phyloP scores from a whole-genome alignment of 2,113 vertebrate species.

The Anarhynchus alexandrinus region DNA sequence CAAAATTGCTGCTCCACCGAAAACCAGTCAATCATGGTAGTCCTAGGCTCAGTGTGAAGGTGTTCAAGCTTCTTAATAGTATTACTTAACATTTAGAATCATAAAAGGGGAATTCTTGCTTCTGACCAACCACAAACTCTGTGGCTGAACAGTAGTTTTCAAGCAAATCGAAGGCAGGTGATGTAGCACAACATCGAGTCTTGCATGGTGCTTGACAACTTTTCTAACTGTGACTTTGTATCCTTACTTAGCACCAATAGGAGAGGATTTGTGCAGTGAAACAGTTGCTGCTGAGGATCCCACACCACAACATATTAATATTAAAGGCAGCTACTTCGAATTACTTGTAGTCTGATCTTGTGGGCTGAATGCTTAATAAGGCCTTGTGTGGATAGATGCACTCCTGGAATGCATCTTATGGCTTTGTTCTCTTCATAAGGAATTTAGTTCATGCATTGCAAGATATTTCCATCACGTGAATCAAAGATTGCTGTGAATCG shows the following conservation, averaged over 20 bases:
- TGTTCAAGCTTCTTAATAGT: neutral
- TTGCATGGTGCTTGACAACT: neutral
- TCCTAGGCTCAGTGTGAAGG: neutral
- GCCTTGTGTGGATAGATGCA: neutral
- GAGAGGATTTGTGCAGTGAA: neutral
- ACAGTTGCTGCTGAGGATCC: neutral
- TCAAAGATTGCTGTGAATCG: neutral
- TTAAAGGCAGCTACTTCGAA: neutral
- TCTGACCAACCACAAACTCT: neutral
- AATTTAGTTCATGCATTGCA: neutral
- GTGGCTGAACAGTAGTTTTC: neutral
- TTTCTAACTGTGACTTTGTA: neutral
- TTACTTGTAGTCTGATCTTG: neutral
- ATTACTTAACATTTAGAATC: neutral
- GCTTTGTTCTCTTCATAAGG: neutral
- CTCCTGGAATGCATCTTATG: neutral
- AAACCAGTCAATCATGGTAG: neutral
- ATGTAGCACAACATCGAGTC: fast-evolving
- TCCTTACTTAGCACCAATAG: neutral
- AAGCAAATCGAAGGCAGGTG: neutral
- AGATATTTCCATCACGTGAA: neutral
- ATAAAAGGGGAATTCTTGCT: neutral
- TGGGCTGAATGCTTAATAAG: neutral
- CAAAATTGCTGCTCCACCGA: neutral
- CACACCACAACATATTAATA: neutral